These are phyloP conservation scores for Agrotis puta DNA, from an alignment of 2,888 invertebrate species.

Conservation along the genomic window DNA sequence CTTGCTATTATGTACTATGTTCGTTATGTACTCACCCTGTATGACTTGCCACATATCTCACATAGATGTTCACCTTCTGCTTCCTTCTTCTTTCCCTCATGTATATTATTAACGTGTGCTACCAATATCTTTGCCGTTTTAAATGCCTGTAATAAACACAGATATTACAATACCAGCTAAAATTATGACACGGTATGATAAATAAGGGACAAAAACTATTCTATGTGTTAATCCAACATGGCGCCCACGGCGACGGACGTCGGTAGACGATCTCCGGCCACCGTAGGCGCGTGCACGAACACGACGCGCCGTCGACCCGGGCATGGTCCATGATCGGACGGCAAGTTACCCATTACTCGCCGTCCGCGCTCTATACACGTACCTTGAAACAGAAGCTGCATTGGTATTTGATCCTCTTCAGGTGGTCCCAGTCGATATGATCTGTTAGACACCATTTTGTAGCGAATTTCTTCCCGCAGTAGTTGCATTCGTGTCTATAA, in stretches of 20 bases:
- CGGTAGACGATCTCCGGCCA: too few relatives aligned
- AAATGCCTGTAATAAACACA: conserved; percentile 76
- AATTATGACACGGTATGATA: too few relatives aligned
- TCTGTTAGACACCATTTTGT: conserved; percentile 87
- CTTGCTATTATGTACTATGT: too few relatives aligned
- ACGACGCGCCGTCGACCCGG: too few relatives aligned
- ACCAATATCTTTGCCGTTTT: conserved; percentile 88
- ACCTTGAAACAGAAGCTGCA: conserved; percentile 86
- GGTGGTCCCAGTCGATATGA: conserved; percentile 87
- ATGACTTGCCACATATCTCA: conserved; percentile 87
- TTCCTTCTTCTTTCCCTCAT: conserved; percentile 80
- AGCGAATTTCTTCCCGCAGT: conserved; percentile 85
- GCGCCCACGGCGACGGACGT: too few relatives aligned
- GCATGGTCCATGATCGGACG: too few relatives aligned
- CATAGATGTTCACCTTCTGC: conserved; percentile 84
- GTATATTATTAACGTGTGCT: conserved; percentile 86
- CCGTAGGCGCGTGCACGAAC: too few relatives aligned
- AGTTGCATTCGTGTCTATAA: conserved; percentile 84
- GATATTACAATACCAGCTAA: neutral
- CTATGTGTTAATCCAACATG: too few relatives aligned
- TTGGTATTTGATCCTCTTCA: conserved; percentile 84
- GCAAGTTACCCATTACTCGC: too few relatives aligned
- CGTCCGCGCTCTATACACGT: conserved; percentile 16
- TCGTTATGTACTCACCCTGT: conserved; percentile 74
- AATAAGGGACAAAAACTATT: too few relatives aligned